Percentiles rank a stretch among this genome's conserved stretches.
These are phyloP conservation scores for Catostylus mosaicus DNA, from an alignment of 30 jellyfish, hydroid and myxozoan species.

Conservation along the genomic window DNA sequence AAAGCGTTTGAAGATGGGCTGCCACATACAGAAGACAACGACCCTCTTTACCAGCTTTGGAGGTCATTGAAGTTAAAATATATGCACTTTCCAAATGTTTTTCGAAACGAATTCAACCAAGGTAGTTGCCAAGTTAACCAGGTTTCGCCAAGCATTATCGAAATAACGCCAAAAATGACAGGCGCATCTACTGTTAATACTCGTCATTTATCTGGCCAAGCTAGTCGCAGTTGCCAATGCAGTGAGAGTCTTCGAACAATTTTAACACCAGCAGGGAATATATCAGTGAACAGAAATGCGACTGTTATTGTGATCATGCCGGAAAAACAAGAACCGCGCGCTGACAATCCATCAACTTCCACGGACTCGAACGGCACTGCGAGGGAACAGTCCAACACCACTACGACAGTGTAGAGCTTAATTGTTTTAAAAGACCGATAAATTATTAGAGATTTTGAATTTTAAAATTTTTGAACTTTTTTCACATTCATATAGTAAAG, in stretches of 20 bases:
- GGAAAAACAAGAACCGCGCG: constrained; percentile 12
- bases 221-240: constrained; percentile 2
- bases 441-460: background rate
- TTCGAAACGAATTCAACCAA: background rate
- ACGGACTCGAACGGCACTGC: constrained; percentile 2
- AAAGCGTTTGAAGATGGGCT: constrained; percentile 28
- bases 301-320: constrained; percentile 63
- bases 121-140: constrained; percentile 12
- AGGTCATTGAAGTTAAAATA: constrained; percentile 18
- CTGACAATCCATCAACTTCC: constrained; percentile 7
- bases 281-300: constrained; percentile 39
- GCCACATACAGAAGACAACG: constrained; percentile 2
- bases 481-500: background rate
- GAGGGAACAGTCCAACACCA: background rate
- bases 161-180: constrained; percentile 18
- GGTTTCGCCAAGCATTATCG: constrained; percentile 42
- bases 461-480: background rate
- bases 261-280: constrained; percentile 55
- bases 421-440: background rate
- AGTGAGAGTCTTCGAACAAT: constrained; percentile 42
- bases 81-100: background rate
- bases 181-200: background rate
- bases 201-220: background rate
- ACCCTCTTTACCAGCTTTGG: constrained; percentile 42
- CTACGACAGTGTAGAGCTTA: constrained; percentile 8